Percentiles rank a stretch among this genome's conserved stretches.
These are phyloP conservation scores for Zeuzera pyrina DNA, from an alignment of 2,888 invertebrate genomes.

Conservation along the genomic window DNA sequence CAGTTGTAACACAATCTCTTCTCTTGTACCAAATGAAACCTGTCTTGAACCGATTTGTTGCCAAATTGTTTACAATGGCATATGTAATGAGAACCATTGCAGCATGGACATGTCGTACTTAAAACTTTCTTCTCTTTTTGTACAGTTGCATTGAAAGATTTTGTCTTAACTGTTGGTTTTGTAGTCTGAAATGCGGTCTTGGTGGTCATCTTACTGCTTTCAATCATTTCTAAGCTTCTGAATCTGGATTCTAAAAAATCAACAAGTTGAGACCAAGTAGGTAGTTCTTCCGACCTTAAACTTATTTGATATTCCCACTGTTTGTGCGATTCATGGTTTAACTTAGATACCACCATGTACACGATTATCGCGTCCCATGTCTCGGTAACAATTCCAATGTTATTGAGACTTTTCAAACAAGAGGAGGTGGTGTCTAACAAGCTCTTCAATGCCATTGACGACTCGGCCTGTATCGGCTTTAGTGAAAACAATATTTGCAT, in stretches of 20 bases:
- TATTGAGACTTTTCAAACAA: background rate
- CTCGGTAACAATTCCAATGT: background rate
- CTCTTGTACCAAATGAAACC: constrained; percentile 9
- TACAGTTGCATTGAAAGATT: constrained; percentile 7
- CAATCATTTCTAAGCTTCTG: constrained; percentile 9
- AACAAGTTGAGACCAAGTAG: constrained; percentile 2
- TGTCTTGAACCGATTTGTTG: constrained; percentile 2
- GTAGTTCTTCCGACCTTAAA: background rate
- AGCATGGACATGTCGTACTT: constrained; percentile 5
- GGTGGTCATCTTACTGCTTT: constrained; percentile 2
- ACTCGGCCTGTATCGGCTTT: background rate
- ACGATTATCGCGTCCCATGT: background rate
- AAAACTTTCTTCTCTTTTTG: constrained; percentile 1
- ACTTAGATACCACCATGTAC: background rate
- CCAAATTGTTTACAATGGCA: constrained; percentile 12
- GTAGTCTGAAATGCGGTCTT: background rate
- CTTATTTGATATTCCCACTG: background rate
- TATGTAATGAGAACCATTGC: constrained; percentile 8
- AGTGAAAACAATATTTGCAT: background rate
- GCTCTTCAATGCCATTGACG: background rate
- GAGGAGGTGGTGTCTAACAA: background rate
- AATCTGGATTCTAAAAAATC: constrained; percentile 10
- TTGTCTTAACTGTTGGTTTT: constrained; percentile 5
- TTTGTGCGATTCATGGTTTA: background rate
- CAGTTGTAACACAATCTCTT: constrained; percentile 12